A percentile compares a stretch with the other conserved stretches of the same genome.
These are phyloP conservation scores for Pangasius mekongensis DNA, from an alignment of 2,797 vertebrate species.

Conservation along the genomic window DNA sequence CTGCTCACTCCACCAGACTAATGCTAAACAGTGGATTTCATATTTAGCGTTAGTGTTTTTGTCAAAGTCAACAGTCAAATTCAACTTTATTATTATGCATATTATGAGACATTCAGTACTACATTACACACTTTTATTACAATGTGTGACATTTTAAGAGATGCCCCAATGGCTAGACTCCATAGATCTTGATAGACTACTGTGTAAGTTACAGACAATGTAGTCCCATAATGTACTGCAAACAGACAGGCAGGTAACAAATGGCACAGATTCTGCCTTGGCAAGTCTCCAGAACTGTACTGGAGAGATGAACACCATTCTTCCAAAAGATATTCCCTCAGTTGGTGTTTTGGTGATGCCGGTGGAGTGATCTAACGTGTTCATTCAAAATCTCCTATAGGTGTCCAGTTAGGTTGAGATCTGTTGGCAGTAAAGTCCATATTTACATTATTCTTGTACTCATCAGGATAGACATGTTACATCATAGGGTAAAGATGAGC, in stretches of 20 bases:
- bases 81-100: neutral
- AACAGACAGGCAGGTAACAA: neutral
- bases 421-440: neutral
- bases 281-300: neutral
- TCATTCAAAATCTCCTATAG: neutral
- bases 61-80: neutral
- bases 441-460: neutral
- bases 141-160: neutral
- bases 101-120: neutral
- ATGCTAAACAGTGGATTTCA: constrained; percentile 19
- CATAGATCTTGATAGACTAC: neutral
- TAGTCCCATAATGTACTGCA: neutral
- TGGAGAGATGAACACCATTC: neutral
- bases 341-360: neutral
- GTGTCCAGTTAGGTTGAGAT: neutral
- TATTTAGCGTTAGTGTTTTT: neutral
- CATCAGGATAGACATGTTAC: neutral
- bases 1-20: constrained; percentile 4
- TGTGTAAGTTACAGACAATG: neutral
- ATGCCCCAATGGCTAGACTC: neutral
- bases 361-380: neutral
- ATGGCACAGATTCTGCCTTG: neutral
- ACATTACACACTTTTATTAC: neutral
- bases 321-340: neutral
- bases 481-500: neutral